Percentiles rank a stretch among this genome's conserved stretches.
Evolutionary conservation across 2,797 vertebrate species (phyloP).

Genomic region (Cyclopterus lumpus): DNA sequence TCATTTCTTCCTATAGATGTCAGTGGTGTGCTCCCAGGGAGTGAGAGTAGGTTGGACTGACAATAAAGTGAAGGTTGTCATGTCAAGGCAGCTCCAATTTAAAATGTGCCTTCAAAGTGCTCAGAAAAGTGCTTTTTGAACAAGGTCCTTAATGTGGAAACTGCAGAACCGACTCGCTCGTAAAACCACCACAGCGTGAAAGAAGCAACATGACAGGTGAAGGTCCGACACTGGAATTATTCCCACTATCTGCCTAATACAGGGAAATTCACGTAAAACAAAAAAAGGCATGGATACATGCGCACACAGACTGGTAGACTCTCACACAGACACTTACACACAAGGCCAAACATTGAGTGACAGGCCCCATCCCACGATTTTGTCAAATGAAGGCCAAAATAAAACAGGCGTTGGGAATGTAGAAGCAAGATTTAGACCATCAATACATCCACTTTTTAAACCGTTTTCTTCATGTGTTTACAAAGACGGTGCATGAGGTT

Average conservation of each 20-base stretch:
- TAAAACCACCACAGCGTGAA: conserved; percentile 61
- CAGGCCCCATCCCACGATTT: conserved; percentile 15
- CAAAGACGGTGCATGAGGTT: conserved; percentile 44
- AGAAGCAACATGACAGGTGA: conserved; percentile 66
- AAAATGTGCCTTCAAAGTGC: conserved; percentile 80
- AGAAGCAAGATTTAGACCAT: conserved; percentile 20
- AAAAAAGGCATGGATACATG: conserved; percentile 41
- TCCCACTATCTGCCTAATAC: conserved; percentile 37
- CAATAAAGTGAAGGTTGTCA: conserved; percentile 66
- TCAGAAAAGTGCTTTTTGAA: conserved; percentile 79
- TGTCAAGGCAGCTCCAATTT: conserved; percentile 62
- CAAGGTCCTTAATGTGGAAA: conserved; percentile 74
- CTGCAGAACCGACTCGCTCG: conserved; percentile 44
- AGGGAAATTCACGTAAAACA: conserved; percentile 50
- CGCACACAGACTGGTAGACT: conserved; percentile 32
- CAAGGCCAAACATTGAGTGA: conserved; percentile 37
- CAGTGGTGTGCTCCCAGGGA: conserved; percentile 76
- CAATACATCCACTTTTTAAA: conserved; percentile 33
- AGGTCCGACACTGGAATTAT: conserved; percentile 63
- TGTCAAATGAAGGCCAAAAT: conserved; percentile 24
- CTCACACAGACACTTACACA: conserved; percentile 42
- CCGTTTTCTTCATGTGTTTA: conserved; percentile 52
- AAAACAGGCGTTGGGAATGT: conserved; percentile 11
- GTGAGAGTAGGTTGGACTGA: conserved; percentile 35
- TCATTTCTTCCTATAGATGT: conserved; percentile 77